These are phyloP conservation scores for Azemiops feae DNA, from an alignment of 2,113 vertebrate genomes.

Conservation along the genomic window DNA sequence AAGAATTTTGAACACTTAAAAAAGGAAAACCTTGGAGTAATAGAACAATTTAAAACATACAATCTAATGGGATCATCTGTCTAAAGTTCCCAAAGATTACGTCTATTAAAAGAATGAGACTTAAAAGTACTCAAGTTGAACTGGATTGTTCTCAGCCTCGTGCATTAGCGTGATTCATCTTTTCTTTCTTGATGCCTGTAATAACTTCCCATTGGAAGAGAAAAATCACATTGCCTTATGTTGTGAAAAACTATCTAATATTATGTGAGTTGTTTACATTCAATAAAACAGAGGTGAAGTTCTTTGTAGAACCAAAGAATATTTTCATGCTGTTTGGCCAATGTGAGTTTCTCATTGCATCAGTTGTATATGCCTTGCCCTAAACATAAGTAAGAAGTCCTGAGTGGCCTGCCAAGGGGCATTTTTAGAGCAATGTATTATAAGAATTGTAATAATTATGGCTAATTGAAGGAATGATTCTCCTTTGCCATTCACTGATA, in stretches of 20 bases:
- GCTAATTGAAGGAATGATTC: slow-evolving; percentile 36
- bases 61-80: not conserved
- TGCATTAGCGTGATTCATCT: slow-evolving; percentile 63
- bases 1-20: slow-evolving; percentile 26
- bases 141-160: slow-evolving; percentile 29
- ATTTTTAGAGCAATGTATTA: slow-evolving; percentile 49
- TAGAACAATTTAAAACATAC: slow-evolving; percentile 53
- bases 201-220: slow-evolving; percentile 51
- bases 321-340: slow-evolving; percentile 67
- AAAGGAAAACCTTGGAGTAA: slow-evolving; percentile 28
- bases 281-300: slow-evolving; percentile 52
- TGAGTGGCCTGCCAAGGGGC: slow-evolving; percentile 33
- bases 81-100: not conserved
- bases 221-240: slow-evolving; percentile 45
- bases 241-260: slow-evolving; percentile 54
- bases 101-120: not conserved
- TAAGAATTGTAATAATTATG: slow-evolving; percentile 33
- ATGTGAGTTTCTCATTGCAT: slow-evolving; percentile 57
- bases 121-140: not conserved
- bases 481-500: slow-evolving; percentile 42
- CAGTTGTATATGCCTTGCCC: slow-evolving; percentile 40
- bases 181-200: slow-evolving; percentile 37
- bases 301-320: slow-evolving; percentile 55
- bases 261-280: slow-evolving; percentile 59
- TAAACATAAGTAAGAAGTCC: slow-evolving; percentile 50